phyloP scores from a whole-genome alignment of 2,797 vertebrate species.

The Prunella strophiata region DNA sequence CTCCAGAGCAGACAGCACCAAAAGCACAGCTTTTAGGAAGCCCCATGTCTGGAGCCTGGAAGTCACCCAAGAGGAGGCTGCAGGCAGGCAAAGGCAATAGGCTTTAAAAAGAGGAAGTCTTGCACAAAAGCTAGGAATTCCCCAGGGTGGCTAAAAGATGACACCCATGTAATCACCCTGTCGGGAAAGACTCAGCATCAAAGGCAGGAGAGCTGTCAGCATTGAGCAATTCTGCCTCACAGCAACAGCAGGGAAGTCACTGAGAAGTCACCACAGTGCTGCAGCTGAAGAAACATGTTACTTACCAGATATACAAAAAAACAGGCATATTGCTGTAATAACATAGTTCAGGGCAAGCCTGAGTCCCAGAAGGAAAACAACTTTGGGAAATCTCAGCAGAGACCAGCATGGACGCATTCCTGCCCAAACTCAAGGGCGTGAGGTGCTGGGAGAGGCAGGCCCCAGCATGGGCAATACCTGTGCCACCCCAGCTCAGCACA shows the following conservation, averaged over 20 bases:
- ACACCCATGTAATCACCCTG: not conserved
- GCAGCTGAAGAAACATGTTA: not conserved
- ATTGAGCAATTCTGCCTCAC: not conserved
- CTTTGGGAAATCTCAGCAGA: not conserved
- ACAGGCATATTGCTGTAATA: not conserved
- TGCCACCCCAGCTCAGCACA: not conserved
- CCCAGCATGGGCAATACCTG: not conserved
- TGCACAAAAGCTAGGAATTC: not conserved
- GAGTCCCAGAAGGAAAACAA: not conserved
- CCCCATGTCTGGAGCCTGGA: not conserved
- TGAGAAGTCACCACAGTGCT: not conserved
- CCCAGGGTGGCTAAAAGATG: not conserved
- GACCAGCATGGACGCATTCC: not conserved
- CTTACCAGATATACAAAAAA: not conserved
- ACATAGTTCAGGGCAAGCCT: not conserved
- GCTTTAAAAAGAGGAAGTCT: not conserved
- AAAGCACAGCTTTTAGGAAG: not conserved
- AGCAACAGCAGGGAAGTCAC: not conserved
- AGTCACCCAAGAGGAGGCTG: not conserved
- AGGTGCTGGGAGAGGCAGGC: too few species aligned
- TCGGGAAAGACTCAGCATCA: not conserved
- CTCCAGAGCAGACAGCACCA: not conserved
- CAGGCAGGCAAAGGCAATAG: not conserved
- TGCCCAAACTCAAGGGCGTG: fast-evolving
- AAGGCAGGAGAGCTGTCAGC: not conserved